Base-by-base conservation (phyloP, 1,140 invertebrate species). In the Yoshiicerus persimilis region DNA sequence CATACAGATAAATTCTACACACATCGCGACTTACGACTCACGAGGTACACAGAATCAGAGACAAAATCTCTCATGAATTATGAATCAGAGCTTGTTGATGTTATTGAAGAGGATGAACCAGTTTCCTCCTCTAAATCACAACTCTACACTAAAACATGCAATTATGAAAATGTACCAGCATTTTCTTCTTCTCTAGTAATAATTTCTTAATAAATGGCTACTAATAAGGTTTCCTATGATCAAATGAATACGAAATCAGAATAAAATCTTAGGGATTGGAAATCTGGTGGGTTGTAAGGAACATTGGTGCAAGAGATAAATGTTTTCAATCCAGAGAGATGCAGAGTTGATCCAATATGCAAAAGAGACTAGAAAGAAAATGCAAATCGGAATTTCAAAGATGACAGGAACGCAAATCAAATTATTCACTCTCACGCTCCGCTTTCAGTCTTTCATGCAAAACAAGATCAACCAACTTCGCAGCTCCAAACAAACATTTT, bases 21-120 rank as follows among this genome's bases (percentile, higher is more conserved):
- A n/a, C 20, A 8, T 64, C 1, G n/a, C 62, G 0, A 32, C 1
- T n/a, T 32, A 70, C 27, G 3, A 27, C 30, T 13, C 23, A 30
- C 6, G 25, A 30, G 9, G 13, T 23, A 20, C 47, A 30, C 10
- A 70, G 66, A 25, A 70, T 32, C 62, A 23, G 27, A 70, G 23
- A 66, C 25, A 32, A 70, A 70, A 84, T 38, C 27, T 64, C 85
- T 86, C 86, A 86, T 86, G 32, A 64, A 86, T 86, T 66, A 86
- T 86, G 34, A 86, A 86, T 86, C 56, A 86, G 86, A 36, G 41
- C 13, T 70, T 70, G 66, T 70, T 70, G 66, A 70, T 70, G 66
- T 70, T 70, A 70, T 70, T 70, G 66, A 27, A 70, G 66, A 70
- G 66, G 66, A 70, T 70, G 66, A 70, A 27, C 25, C 11, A 70